These are phyloP conservation scores for Phortica okadai DNA, from an alignment of 2,888 invertebrate genomes.

Conservation along the genomic window DNA sequence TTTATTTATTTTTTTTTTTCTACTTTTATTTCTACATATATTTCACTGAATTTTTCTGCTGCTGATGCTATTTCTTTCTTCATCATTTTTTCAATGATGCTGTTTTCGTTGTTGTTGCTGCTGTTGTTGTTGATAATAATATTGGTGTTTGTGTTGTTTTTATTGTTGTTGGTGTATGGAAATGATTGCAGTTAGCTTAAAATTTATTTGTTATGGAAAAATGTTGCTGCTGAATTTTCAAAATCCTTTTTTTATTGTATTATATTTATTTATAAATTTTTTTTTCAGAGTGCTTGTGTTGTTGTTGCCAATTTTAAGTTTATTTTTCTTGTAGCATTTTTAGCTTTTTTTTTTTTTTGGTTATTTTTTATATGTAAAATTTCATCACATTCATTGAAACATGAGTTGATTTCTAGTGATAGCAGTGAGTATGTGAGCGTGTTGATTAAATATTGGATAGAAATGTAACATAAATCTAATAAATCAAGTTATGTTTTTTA, in stretches of 20 bases:
- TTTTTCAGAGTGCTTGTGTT: not conserved
- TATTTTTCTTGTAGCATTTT: not conserved
- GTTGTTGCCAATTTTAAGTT: not conserved
- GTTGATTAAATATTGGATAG: no score
- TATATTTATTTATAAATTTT: not conserved
- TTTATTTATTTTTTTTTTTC: slow-evolving; percentile 6
- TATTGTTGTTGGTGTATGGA: slow-evolving; percentile 2
- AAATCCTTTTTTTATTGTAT: not conserved
- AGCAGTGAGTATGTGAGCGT: no score
- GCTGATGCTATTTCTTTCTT: not conserved
- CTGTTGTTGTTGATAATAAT: not conserved
- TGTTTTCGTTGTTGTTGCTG: not conserved
- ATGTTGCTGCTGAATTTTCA: not conserved
- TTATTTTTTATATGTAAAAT: not conserved
- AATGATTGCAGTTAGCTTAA: slow-evolving; percentile 23
- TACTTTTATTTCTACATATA: not conserved
- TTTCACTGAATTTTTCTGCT: slow-evolving; percentile 1
- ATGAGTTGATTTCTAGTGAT: no score
- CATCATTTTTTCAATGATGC: not conserved
- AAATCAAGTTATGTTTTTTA: no score
- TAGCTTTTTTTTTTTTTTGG: not conserved
- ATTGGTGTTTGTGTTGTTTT: not conserved
- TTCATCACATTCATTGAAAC: no score
- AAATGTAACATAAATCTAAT: no score
- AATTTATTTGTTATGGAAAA: slow-evolving; percentile 26